phyloP scores from a whole-genome alignment of 2,113 vertebrate species.

The Periophthalmodon schlosseri region DNA sequence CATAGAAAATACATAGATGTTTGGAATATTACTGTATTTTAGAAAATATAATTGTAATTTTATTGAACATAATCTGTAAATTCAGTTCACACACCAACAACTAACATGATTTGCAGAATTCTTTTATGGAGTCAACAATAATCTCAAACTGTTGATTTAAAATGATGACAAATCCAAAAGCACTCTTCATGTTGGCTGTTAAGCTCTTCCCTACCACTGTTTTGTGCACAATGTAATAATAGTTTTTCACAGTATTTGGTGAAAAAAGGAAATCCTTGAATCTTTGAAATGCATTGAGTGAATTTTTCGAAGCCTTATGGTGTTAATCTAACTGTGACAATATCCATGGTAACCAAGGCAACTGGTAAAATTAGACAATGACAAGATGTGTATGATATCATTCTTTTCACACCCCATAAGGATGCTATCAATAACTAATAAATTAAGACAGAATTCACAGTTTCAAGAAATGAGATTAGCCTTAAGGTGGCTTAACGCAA shows the following conservation, averaged over 20 bases:
- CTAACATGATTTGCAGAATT: not conserved
- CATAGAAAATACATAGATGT: no score
- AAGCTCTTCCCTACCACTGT: not conserved
- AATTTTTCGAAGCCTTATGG: slow-evolving; percentile 8
- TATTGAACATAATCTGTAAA: no score
- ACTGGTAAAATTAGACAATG: slow-evolving; percentile 8
- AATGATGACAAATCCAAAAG: not conserved
- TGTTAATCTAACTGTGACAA: slow-evolving; percentile 30
- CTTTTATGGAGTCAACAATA: not conserved
- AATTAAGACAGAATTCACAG: slow-evolving; percentile 37
- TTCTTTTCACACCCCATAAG: slow-evolving; percentile 3
- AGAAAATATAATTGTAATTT: no score
- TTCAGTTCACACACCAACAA: not conserved
- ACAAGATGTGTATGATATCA: not conserved
- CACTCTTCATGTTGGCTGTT: not conserved
- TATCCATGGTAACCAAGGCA: slow-evolving; percentile 45
- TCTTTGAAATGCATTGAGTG: slow-evolving; percentile 6
- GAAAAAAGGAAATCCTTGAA: slow-evolving; percentile 1
- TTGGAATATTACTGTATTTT: no score
- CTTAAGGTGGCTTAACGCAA: slow-evolving; percentile 6
- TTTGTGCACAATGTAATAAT: not conserved
- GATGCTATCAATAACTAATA: slow-evolving; percentile 12
- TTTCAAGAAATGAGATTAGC: slow-evolving; percentile 7
- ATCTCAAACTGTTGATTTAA: not conserved
- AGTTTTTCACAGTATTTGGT: slow-evolving; percentile 6